These are phyloP conservation scores for Nomada hirtipes DNA, from an alignment of 2,888 invertebrate genomes.

Conservation along the genomic window DNA sequence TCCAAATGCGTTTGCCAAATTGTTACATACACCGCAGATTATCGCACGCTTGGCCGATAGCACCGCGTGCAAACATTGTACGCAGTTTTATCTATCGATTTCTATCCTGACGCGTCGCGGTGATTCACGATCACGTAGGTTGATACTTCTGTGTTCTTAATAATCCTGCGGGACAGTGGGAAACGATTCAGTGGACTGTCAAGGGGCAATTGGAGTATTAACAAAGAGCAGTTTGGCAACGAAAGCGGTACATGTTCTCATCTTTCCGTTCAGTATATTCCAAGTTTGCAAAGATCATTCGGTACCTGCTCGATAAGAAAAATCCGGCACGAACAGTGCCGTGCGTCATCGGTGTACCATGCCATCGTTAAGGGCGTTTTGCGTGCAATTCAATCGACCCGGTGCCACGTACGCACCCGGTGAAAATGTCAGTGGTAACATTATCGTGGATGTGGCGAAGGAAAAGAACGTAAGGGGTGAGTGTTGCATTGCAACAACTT, in stretches of 20 bases:
- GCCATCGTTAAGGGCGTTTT: constrained; percentile 62
- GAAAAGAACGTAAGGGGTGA: constrained; percentile 65
- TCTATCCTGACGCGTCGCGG: neutral
- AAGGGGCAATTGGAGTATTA: neutral
- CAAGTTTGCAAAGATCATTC: neutral
- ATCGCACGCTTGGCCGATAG: neutral
- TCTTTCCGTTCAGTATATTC: neutral
- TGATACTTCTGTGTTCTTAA: no score
- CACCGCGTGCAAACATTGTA: neutral
- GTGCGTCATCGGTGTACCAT: constrained; percentile 27
- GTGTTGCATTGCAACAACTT: neutral
- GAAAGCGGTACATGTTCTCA: neutral
- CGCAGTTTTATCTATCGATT: constrained; percentile 8
- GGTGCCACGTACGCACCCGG: constrained; percentile 61
- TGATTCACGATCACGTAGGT: neutral
- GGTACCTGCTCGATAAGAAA: constrained; percentile 17
- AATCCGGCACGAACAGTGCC: neutral
- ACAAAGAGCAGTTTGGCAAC: neutral
- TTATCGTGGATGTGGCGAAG: constrained; percentile 49
- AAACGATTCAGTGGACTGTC: no score
- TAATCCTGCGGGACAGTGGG: no score
- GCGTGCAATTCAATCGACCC: constrained; percentile 58
- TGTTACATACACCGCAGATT: no score
- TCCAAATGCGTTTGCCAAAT: no score
- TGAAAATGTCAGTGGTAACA: constrained; percentile 67